Base-by-base conservation (phyloP, 1,140 invertebrate species). In the Dermatophagoides farinae region DNA sequence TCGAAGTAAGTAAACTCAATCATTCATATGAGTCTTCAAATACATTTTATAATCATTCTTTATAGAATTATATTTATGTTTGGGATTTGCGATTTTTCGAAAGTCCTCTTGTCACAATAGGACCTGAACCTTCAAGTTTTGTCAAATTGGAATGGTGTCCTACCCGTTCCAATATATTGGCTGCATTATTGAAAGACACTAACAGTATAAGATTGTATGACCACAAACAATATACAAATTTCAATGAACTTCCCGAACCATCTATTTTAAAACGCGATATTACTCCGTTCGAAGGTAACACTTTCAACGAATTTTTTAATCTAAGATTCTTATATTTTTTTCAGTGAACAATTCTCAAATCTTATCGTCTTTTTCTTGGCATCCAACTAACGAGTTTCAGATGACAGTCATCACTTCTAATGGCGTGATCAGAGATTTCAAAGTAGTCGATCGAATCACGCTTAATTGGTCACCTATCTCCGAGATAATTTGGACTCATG, bases 101-200 rank as follows among this genome's bases (percentile, higher is more conserved):
- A 23, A 53, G 23, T 22, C 46, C 47, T 14, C 22, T 64, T 2
- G 31, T 40, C 1, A 53, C 55, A 12, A 64, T 57, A 16, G 18
- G 31, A 58, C 39, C 77, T 58, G 84, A 86, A 65, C 73, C 72
- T 20, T 81, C 82, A 66, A 78, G 78, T 62, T 77, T 89, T 50
- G 73, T 77, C 16, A 85, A 87, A 72, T 78, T 90, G 38, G 73
- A 77, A 50, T 93, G 88, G 88, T 89, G 86, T 71, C 86, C 88
- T 10, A 90, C 86, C n/a, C 82, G 82, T 82, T 84, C 69, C 39
- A 86, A 85, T 69, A 72, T 87, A 38, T 70, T 91, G 23, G 79
- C 83, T 41, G 81, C 80, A 9, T 71, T 88, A 57, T 79, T 82
- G 67, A 79, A 81, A 67, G 86, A 89, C 55, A 79, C 77, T 62